Evolutionary conservation across 2,888 invertebrate species (phyloP), one percentile per base, ranked within the genome.

Genomic region (Scaeva pyrastri): DNA sequence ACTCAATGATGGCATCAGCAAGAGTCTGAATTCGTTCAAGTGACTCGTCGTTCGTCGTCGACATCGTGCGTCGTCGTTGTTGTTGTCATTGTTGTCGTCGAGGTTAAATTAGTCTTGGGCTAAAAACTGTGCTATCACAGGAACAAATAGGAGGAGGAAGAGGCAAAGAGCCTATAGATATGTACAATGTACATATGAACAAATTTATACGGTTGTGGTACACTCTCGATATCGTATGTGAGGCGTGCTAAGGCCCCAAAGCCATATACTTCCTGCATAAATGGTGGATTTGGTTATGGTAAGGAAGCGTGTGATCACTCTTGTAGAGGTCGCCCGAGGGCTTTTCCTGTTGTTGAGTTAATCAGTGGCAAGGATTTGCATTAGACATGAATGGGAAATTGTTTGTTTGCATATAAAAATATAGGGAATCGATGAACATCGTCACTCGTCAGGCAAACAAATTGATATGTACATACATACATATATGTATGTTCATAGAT

Each of bases 361-460:
- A 86, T 86, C 82, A 82, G 86, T 86, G 73, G 70, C 82, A 86
- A 74, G 68, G 74, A 77, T 86, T 86, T 86, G 73, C 86, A 70
- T 82, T 82, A 75, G 82, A 78, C 77, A 62, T 86, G 86, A 77
- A 86, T 86, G 62, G 86, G 45, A 78, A 45, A 43, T 72, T 56
- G 82, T 73, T 82, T 86, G 82, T 81, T 86, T 82, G 76, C 70
- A 77, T 76, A 81, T 68, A 77, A 85, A 85, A 81, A 70, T 50
- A 55, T 75, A 41, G 56, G 75, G 71, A 75, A 84, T 80, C 84
- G 71, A 80, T 80, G 74, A 84, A 79, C 56, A 31, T 31, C 31
- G 8, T 41, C 39, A 23, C n/a, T 31, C 31, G 8, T 41, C 39
- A 23, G 19, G 62, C 62, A 58, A 21, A 50, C 11, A n/a, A n/a